Evolutionary conservation across 2,888 invertebrate genomes (phyloP).

Genomic region (Polydrusus tereticollis): DNA sequence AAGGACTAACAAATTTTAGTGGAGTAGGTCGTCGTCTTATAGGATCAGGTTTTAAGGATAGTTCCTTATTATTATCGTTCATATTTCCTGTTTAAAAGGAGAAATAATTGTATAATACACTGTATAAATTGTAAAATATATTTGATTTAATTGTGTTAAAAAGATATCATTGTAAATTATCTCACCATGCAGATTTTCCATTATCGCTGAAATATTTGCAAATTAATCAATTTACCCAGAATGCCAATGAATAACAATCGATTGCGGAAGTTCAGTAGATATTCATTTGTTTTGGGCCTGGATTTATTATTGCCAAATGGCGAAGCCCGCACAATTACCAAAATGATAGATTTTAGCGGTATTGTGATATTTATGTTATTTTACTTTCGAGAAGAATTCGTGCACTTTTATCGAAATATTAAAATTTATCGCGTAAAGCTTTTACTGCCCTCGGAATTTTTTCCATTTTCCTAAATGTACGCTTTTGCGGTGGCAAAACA

Average conservation of each 20-base stretch:
- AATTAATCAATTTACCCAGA: conserved; percentile 39
- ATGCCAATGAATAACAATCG: conserved; percentile 34
- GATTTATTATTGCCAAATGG: conserved; percentile 25
- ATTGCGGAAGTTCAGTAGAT: conserved; percentile 35
- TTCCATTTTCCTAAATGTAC: neutral
- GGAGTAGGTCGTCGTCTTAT: too few relatives aligned
- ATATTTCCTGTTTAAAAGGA: too few relatives aligned
- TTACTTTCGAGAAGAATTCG: too few relatives aligned
- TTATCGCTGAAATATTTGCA: conserved; percentile 27
- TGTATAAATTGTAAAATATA: neutral
- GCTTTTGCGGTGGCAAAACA: neutral
- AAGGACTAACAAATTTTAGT: too few relatives aligned
- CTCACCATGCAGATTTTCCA: conserved; percentile 1
- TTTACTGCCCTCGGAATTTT: neutral
- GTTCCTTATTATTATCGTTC: too few relatives aligned
- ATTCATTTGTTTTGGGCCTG: conserved; percentile 24
- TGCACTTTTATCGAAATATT: neutral
- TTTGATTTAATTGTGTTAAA: neutral
- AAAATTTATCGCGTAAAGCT: neutral
- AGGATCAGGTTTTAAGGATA: too few relatives aligned
- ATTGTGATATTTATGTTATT: neutral
- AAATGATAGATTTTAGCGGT: neutral
- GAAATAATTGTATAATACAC: too few relatives aligned
- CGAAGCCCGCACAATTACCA: conserved; percentile 1
- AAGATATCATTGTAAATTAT: neutral